A percentile compares a stretch with the other conserved stretches of the same genome.
phyloP scores from a whole-genome alignment of 2,888 invertebrate species.

The Strigamia transsilvanica region DNA sequence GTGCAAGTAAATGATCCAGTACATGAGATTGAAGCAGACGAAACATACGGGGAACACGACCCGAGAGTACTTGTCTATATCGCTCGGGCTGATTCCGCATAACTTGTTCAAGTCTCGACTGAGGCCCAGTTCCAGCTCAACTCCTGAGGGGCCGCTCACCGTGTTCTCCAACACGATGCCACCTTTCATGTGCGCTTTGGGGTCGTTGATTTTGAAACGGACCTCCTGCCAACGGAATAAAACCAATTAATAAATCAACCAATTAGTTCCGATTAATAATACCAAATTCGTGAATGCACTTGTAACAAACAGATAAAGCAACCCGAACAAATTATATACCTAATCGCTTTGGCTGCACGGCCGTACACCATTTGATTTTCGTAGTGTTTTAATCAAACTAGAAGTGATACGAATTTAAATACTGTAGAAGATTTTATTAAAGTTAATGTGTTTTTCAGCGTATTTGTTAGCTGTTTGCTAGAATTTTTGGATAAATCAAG shows the following conservation, averaged over 20 bases:
- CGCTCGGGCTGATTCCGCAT: slow-evolving; percentile 90
- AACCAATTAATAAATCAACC: not conserved
- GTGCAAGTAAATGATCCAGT: slow-evolving; percentile 96
- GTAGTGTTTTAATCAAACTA: no score
- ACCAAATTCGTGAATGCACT: no score
- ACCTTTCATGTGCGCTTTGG: slow-evolving; percentile 91
- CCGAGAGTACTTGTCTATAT: slow-evolving; percentile 98
- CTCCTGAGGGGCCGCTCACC: slow-evolving; percentile 68
- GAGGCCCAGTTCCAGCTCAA: slow-evolving; percentile 50
- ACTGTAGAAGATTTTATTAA: no score
- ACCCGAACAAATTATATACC: no score
- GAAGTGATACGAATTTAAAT: no score
- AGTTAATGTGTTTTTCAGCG: no score
- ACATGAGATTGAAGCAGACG: slow-evolving; percentile 98
- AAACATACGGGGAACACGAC: slow-evolving; percentile 98
- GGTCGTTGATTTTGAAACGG: slow-evolving; percentile 93
- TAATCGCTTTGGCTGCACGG: no score
- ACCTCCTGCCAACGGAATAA: slow-evolving; percentile 75
- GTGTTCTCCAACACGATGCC: slow-evolving; percentile 86
- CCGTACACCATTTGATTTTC: no score
- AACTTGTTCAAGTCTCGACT: slow-evolving; percentile 92
- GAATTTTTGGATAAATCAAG: no score
- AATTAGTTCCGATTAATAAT: not conserved
- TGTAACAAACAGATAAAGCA: no score
- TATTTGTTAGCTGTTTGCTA: no score